These are phyloP conservation scores for Rhinoraja longicauda DNA, from an alignment of 2,797 vertebrate genomes.

Conservation along the genomic window DNA sequence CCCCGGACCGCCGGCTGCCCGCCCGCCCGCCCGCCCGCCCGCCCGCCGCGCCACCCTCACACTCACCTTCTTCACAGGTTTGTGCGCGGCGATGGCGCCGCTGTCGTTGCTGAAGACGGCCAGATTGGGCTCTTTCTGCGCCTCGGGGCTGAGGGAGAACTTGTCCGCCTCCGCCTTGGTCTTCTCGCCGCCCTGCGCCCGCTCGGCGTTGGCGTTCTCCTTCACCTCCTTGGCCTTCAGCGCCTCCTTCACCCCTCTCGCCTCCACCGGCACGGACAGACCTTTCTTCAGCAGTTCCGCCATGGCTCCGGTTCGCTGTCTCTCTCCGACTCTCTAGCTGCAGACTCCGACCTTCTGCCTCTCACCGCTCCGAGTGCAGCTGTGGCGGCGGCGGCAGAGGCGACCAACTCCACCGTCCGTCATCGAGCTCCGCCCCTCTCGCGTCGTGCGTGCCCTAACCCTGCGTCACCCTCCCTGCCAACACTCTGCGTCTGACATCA, in stretches of 20 bases:
- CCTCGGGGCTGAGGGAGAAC: neutral
- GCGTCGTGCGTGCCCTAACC: neutral
- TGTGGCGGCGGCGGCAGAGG: neutral
- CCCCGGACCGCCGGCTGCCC: neutral
- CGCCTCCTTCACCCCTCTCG: neutral
- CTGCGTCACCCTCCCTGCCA: neutral
- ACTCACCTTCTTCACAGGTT: conserved; percentile 31
- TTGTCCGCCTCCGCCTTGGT: neutral
- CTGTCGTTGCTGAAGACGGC: conserved; percentile 28
- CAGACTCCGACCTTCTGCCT: neutral
- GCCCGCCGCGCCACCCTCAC: too few species aligned
- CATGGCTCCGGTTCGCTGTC: neutral
- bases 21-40: neutral
- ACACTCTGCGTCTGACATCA: neutral
- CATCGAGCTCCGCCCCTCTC: too few species aligned
- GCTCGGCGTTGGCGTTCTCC: conserved; percentile 30
- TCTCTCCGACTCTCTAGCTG: too few species aligned
- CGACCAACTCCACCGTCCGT: neutral
- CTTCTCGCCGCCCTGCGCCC: conserved; percentile 9
- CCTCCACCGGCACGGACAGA: neutral
- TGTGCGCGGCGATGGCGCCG: neutral
- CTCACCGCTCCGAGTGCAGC: neutral
- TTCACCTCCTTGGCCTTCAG: conserved; percentile 32
- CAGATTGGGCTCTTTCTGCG: neutral
- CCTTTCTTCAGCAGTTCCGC: conserved; percentile 28